Evolutionary conservation across 2,113 vertebrate genomes (phyloP).

Genomic region (Ploceus nigricollis): DNA sequence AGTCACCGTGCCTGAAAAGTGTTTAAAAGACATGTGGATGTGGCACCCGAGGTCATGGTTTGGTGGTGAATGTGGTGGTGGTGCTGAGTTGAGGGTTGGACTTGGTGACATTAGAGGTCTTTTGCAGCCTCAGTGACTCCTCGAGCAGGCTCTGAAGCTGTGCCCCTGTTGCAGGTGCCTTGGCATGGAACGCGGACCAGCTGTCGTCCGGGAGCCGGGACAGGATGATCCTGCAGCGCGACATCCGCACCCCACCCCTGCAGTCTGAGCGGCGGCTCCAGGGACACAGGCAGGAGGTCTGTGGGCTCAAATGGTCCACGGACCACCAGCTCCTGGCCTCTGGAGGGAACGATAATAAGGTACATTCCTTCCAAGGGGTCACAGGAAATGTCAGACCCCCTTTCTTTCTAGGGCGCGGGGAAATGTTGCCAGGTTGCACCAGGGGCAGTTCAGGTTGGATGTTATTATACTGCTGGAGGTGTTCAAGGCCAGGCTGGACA

Average conservation of each 20-base stretch:
- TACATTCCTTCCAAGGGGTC: not conserved
- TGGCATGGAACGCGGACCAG: constrained; percentile 98
- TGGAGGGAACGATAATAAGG: constrained; percentile 98
- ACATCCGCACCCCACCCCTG: constrained; percentile 89
- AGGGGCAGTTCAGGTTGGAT: not conserved
- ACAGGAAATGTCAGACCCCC: not conserved
- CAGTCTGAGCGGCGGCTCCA: constrained; percentile 94
- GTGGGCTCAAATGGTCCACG: constrained; percentile 97
- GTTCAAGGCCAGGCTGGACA: not conserved
- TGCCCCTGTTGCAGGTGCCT: constrained; percentile 75
- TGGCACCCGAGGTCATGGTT: not conserved
- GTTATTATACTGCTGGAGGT: rapidly evolving
- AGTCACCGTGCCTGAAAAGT: not conserved
- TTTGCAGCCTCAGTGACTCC: not conserved
- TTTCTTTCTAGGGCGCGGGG: not conserved
- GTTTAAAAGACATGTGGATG: not conserved
- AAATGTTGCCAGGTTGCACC: not conserved
- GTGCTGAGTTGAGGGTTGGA: not conserved
- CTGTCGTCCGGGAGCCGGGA: constrained; percentile 94
- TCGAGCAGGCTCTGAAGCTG: rapidly evolving
- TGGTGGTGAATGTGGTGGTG: not conserved
- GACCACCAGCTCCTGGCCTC: constrained; percentile 97
- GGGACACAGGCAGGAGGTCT: constrained; percentile 97
- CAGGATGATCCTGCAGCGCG: constrained; percentile 93
- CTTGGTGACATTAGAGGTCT: not conserved